Evolutionary conservation across 2,113 vertebrate genomes (phyloP).

Genomic region (Tonatia bakeri): DNA sequence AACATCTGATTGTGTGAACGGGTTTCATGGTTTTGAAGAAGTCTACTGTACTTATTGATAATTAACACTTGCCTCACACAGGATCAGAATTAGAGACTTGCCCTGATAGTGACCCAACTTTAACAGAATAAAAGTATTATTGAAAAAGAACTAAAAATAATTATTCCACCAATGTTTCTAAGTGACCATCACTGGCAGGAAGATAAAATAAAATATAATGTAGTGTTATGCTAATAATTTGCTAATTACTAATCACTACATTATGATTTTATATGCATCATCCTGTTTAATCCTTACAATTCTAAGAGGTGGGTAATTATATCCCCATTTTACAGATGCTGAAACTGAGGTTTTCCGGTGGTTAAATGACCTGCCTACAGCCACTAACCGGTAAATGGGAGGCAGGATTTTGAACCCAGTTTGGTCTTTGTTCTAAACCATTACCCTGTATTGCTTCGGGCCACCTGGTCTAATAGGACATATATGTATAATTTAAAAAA

Average conservation of each 20-base stretch:
- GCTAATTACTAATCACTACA: not conserved
- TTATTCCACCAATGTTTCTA: not conserved
- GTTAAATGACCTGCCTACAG: not conserved
- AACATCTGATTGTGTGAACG: slow-evolving; percentile 41
- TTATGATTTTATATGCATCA: not conserved
- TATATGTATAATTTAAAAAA: not conserved
- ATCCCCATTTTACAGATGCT: slow-evolving; percentile 56
- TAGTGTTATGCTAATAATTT: not conserved
- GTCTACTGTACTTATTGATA: not conserved
- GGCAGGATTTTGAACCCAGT: not conserved
- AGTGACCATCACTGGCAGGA: not conserved
- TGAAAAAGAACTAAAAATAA: slow-evolving; percentile 14
- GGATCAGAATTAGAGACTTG: not conserved
- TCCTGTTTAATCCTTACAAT: not conserved
- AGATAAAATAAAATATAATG: slow-evolving; percentile 13
- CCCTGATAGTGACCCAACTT: slow-evolving; percentile 19
- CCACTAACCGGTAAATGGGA: not conserved
- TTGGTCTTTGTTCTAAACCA: not conserved
- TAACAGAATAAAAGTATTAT: slow-evolving; percentile 20
- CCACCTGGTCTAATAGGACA: not conserved
- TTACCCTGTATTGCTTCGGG: not conserved
- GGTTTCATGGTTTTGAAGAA: slow-evolving; percentile 52
- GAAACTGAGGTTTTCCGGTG: not conserved
- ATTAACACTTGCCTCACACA: slow-evolving; percentile 9
- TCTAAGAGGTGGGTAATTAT: not conserved